Base-by-base conservation (phyloP, 2,888 invertebrate genomes). In the Epinotia nisella region DNA sequence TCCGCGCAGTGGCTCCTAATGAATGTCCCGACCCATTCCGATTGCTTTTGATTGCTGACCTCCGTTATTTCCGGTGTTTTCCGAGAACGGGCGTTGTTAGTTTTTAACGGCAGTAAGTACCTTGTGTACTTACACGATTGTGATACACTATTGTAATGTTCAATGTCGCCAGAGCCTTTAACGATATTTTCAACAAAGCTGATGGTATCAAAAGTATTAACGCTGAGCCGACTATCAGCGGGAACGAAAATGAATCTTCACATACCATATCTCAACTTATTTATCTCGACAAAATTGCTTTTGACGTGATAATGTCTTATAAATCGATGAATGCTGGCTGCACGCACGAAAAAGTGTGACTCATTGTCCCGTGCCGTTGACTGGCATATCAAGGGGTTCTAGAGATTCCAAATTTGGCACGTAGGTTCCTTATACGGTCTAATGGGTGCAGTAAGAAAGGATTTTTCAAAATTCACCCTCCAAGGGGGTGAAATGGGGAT, bases 41-140 rank as follows among this genome's bases (percentile, higher is more conserved):
- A 64, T 73, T 41, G 62, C 68, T 53, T 73, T 73, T 73, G 72
- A 73, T 68, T 68, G 58, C 72, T 58, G 68, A 24, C 72, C 68
- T 68, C 68, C 68, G 15, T 51, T 41, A 51, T 68, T 68, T 73
- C 68, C 72, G 72, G 72, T 41, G 56, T 60, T 71, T 67, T 71
- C 65, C 39, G 64, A 39, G 58, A 64, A 56, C 55, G 41, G 60
- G 41, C 55, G 70, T 51, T 65, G 29, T 58, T 41, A 19, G 61
- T 60, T 59, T 61, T 66, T 61, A 66, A 71, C n/a, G 41, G 58
- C 51, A 24, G 21, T n/a, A n/a, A n/a, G n/a, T n/a, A n/a, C n/a
- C n/a, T n/a, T n/a, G n/a, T n/a, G n/a, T 35, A 49, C 49, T 3
- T 15, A 49, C 49, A 17, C 39, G 66, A 49, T 68, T 49, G 35